These are phyloP conservation scores for Eupeodes luniger DNA, from an alignment of 2,888 invertebrate species.

Conservation along the genomic window DNA sequence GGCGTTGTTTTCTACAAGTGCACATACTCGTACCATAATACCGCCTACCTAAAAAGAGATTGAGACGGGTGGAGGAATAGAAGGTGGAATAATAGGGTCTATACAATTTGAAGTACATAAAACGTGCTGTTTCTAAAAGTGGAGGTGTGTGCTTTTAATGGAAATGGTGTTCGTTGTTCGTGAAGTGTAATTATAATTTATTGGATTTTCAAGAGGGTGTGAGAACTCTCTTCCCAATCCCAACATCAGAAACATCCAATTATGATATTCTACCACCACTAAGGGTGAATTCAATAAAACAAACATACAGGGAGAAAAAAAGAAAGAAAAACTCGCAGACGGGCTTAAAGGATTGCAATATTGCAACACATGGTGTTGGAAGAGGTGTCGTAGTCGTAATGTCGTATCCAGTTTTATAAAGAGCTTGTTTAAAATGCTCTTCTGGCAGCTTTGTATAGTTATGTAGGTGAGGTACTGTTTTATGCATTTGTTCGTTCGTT, in stretches of 20 bases:
- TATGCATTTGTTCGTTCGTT: neutral
- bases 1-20: constrained; percentile 61
- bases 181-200: constrained; percentile 75
- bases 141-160: constrained; percentile 59
- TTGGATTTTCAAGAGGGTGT: constrained; percentile 65
- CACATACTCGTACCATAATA: neutral
- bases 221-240: constrained; percentile 52
- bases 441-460: neutral
- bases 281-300: constrained; percentile 18
- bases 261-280: constrained; percentile 20
- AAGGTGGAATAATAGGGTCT: neutral
- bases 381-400: neutral
- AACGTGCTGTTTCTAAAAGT: constrained; percentile 9
- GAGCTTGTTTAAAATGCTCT: constrained; percentile 39
- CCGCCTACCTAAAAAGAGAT: neutral
- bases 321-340: too few relatives aligned
- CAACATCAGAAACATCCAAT: constrained; percentile 52
- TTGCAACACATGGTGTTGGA: constrained; percentile 35
- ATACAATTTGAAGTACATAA: constrained; percentile 2
- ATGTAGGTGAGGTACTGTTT: neutral
- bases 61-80: neutral
- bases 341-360: neutral
- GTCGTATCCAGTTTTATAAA: neutral
- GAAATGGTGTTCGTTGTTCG: constrained; percentile 59
- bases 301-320: neutral